Percentiles rank a stretch among this genome's conserved stretches.
Evolutionary conservation across 2,113 vertebrate genomes (phyloP).

Genomic region (Conger conger): DNA sequence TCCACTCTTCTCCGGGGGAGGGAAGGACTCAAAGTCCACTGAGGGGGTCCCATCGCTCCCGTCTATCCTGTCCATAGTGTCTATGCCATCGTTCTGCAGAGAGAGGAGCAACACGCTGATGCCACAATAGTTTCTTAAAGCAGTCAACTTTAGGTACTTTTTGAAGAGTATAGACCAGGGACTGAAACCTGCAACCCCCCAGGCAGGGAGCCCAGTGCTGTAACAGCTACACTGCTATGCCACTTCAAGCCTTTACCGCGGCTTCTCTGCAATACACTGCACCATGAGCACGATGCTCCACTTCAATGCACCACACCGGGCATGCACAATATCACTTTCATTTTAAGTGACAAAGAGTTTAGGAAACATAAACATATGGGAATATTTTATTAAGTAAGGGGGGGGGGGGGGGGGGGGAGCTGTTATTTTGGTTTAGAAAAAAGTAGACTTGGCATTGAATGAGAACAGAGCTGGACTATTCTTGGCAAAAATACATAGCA

Average conservation of each 20-base stretch:
- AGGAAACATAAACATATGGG: too few relatives aligned
- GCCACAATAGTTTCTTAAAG: too few relatives aligned
- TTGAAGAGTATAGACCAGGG: background rate
- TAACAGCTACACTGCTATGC: background rate
- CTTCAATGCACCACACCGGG: background rate
- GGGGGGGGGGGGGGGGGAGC: too few relatives aligned
- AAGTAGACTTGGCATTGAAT: too few relatives aligned
- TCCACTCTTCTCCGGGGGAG: conserved; percentile 65
- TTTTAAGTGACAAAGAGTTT: too few relatives aligned
- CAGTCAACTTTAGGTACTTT: background rate
- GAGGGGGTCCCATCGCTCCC: conserved; percentile 70
- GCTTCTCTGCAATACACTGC: too few relatives aligned
- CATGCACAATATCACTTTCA: too few relatives aligned
- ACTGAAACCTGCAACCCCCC: background rate
- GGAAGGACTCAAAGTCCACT: conserved; percentile 67
- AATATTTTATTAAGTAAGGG: too few relatives aligned
- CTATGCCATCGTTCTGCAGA: conserved; percentile 73
- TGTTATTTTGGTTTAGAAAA: too few relatives aligned
- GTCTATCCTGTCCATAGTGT: conserved; percentile 66
- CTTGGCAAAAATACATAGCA: background rate
- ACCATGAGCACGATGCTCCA: too few relatives aligned
- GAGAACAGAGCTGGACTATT: too few relatives aligned
- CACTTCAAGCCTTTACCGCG: too few relatives aligned
- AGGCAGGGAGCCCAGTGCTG: background rate
- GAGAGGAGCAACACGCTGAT: background rate